Base-by-base conservation (phyloP, 2,113 vertebrate genomes). In the Chunga burmeisteri region DNA sequence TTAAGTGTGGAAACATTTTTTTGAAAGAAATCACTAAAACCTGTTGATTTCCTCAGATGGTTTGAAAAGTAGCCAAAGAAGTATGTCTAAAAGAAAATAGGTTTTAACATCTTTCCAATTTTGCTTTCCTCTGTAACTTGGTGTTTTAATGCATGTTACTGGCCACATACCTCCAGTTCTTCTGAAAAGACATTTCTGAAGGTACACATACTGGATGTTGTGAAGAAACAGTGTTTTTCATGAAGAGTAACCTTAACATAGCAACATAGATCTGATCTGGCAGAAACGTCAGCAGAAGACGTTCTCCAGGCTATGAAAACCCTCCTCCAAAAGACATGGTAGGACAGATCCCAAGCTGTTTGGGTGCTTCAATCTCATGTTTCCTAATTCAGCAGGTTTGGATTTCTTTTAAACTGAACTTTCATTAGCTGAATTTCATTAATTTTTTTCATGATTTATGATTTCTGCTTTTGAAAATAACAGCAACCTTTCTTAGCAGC, bases 321-420 rank as follows among this genome's bases (percentile, higher is more conserved):
- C 14, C 27, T 58, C 14, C 13, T 56, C 11, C 6, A 4, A 56
- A 80, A 90, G 30, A 29, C 26, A 29, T 0, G 1, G 11, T 15
- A 49, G 34, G 55, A 15, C 19, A 89, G n/a, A 61, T 6, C 13
- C 16, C 36, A 62, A 73, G 16, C 1, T 0, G 0, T 50, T 91
- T 22, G 26, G 4, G 8, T 55, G 13, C 20, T 89, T 91, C 1
- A 0, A 5, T 58, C 15, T 68, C n/a, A 3, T 38, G 21, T 65
- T 49, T 88, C 65, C 10, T 86, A 65, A 91, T 44, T 78, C 47
- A 40, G 8, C 8, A 79, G 34, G 16, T 42, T 56, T 81, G 10
- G 1, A 36, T 44, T 78, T 84, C 25, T 81, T 87, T 89, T 34
- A 84, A 83, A 56, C 30, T 34, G 22, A 81, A 26, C 10, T 55